These are phyloP conservation scores for Stylophora pistillata DNA, from an alignment of 64 coral and sea anemone species.

Conservation along the genomic window DNA sequence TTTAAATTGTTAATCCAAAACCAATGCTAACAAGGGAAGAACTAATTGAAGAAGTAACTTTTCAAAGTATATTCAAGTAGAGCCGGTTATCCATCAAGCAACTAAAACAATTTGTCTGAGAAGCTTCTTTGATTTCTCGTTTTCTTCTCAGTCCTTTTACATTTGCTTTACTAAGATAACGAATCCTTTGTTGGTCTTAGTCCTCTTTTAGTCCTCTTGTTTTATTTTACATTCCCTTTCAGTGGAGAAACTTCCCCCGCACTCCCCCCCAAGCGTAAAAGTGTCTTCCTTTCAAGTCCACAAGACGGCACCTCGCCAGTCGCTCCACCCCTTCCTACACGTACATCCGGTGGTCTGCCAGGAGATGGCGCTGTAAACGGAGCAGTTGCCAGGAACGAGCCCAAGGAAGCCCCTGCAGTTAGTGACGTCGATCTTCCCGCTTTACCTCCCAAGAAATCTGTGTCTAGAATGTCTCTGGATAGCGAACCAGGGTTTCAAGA, in stretches of 20 bases:
- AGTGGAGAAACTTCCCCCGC: constrained; percentile 15
- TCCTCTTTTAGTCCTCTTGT: neutral
- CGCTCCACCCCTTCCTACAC: neutral
- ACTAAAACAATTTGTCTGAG: too few species aligned
- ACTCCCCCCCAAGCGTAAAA: constrained; percentile 38
- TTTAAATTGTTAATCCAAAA: neutral
- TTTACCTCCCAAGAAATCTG: constrained; percentile 44
- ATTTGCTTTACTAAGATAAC: too few species aligned
- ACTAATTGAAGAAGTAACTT: too few species aligned
- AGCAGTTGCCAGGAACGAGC: neutral
- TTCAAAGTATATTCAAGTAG: too few species aligned
- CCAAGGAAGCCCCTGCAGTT: neutral
- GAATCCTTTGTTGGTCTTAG: neutral
- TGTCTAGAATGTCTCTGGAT: constrained; percentile 19
- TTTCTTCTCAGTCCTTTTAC: too few species aligned
- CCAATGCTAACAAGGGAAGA: too few species aligned
- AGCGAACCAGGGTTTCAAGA: neutral
- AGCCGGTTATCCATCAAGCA: too few species aligned
- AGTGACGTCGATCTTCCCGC: constrained; percentile 16
- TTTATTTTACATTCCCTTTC: neutral
- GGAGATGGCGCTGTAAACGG: neutral
- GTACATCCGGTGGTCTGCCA: neutral
- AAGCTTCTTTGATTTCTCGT: too few species aligned
- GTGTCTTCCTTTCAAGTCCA: neutral
- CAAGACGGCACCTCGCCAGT: neutral